phyloP scores from a whole-genome alignment of 2,888 invertebrate species.

The Galerucella pusilla region DNA sequence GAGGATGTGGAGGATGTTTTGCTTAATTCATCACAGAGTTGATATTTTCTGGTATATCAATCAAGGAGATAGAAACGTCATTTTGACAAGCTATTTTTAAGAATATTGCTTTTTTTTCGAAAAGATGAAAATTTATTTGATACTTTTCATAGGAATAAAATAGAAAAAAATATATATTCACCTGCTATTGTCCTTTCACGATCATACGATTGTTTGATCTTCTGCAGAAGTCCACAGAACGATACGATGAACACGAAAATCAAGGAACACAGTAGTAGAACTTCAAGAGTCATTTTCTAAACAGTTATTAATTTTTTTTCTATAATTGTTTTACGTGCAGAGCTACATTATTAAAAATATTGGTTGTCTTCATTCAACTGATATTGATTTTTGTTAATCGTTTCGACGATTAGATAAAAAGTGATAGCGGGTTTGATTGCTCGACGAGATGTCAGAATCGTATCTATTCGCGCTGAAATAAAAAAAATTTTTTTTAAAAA shows the following conservation, averaged over 20 bases:
- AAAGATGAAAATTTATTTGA: too few species aligned
- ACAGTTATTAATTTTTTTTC: slow-evolving; percentile 31
- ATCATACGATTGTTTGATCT: slow-evolving; percentile 57
- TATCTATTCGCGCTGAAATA: too few species aligned
- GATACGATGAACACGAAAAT: slow-evolving; percentile 57
- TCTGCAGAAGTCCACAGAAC: slow-evolving; percentile 58
- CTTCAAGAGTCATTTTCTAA: slow-evolving; percentile 56
- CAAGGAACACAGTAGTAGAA: slow-evolving; percentile 54
- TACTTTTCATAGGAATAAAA: too few species aligned
- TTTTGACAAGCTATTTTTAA: too few species aligned
- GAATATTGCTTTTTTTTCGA: too few species aligned
- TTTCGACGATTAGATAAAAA: slow-evolving; percentile 49
- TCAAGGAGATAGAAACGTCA: too few species aligned
- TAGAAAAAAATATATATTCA: too few species aligned
- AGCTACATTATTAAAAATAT: slow-evolving; percentile 42
- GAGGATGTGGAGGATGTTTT: too few species aligned
- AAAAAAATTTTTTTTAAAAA: too few species aligned
- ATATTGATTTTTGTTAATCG: slow-evolving; percentile 48
- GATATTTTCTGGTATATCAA: too few species aligned
- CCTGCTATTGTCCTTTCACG: slow-evolving; percentile 52
- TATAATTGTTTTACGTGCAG: slow-evolving; percentile 19
- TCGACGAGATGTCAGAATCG: too few species aligned
- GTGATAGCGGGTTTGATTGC: slow-evolving; percentile 19
- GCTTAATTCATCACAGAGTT: too few species aligned
- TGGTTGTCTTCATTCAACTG: slow-evolving; percentile 42